Conservation (phyloP, 2,797 vertebrate genomes). For the Mastacembelus armatus region DNA sequence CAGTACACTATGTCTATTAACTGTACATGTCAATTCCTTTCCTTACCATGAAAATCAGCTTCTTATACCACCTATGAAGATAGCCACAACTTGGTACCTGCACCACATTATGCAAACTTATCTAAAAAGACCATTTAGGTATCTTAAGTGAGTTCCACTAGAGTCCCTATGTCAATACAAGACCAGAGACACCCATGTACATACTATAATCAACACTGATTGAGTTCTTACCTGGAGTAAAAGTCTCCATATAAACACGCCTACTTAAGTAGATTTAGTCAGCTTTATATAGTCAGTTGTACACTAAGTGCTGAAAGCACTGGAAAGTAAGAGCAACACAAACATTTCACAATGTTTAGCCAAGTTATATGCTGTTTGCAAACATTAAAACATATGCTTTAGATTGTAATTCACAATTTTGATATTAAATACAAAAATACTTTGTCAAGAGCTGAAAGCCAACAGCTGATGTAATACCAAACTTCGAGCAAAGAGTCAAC, state of each 20-base stretch:
- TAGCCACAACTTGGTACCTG: no score
- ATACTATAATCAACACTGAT: not conserved
- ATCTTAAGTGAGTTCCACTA: not conserved
- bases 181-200: not conserved
- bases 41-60: no score
- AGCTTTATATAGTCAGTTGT: not conserved
- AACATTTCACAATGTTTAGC: no score
- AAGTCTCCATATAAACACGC: not conserved
- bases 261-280: slow-evolving; percentile 1
- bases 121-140: not conserved
- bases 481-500: no score
- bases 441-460: no score
- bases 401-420: no score
- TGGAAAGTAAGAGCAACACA: not conserved
- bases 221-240: not conserved
- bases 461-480: not conserved
- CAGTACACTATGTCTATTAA: no score
- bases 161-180: not conserved
- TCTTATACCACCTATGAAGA: no score
- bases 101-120: not conserved
- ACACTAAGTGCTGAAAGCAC: not conserved
- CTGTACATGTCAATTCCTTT: no score
- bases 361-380: no score
- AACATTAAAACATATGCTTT: no score
- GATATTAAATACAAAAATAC: no score